Conservation (phyloP, 2,113 vertebrate genomes). For the Chlorodrepanis virens region DNA sequence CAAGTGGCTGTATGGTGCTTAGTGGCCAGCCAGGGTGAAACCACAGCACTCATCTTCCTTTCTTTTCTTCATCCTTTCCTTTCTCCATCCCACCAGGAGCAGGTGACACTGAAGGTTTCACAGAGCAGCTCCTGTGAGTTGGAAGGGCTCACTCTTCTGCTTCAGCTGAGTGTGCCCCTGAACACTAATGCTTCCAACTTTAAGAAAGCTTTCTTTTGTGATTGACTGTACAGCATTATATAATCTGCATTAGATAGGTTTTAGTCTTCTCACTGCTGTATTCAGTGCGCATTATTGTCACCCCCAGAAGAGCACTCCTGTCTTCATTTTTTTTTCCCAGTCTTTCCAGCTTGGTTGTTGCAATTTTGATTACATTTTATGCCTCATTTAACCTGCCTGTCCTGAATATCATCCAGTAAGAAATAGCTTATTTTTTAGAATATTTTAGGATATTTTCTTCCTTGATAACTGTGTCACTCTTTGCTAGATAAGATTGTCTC, state of each 20-base stretch:
- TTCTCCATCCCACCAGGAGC: not conserved
- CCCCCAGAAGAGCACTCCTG: not conserved
- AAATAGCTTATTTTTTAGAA: not conserved
- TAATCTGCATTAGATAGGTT: constrained; percentile 14
- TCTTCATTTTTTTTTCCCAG: not conserved
- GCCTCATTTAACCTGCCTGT: constrained; percentile 7
- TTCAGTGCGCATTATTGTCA: not conserved
- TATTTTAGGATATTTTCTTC: not conserved
- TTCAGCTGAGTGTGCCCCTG: not conserved
- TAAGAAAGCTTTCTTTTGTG: not conserved
- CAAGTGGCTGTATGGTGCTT: not conserved
- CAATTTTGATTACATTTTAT: not conserved
- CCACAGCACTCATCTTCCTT: not conserved
- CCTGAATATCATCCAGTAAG: not conserved
- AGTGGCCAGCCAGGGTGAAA: not conserved
- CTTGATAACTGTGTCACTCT: not conserved
- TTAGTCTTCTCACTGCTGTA: not conserved
- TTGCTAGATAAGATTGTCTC: not conserved
- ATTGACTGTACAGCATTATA: not conserved
- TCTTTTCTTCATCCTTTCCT: not conserved
- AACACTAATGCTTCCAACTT: not conserved
- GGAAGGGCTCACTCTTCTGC: not conserved
- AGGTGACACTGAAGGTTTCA: not conserved
- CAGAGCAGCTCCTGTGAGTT: not conserved
- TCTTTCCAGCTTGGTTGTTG: not conserved